Evolutionary conservation across 2,888 invertebrate genomes (phyloP).

Genomic region (Colletes collaris): DNA sequence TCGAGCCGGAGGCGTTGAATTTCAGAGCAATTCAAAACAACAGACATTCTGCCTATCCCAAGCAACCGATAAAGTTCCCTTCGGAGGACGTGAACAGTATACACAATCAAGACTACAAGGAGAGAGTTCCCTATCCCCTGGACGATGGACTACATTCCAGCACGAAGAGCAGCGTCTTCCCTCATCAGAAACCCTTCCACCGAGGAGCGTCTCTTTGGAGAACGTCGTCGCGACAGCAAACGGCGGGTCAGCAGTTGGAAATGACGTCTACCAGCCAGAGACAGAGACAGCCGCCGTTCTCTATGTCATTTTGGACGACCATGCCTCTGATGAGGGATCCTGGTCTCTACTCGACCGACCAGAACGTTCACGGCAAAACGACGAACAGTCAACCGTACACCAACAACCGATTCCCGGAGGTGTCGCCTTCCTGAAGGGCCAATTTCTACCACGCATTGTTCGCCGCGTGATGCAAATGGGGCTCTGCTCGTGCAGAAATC

Average conservation of each 20-base stretch:
- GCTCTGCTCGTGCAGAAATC: conserved; percentile 49
- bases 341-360: conserved; percentile 61
- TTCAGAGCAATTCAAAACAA: conserved; percentile 56
- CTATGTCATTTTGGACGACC: conserved; percentile 74
- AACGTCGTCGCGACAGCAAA: conserved; percentile 64
- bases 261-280: conserved; percentile 3
- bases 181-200: conserved; percentile 70
- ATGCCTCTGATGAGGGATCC: conserved; percentile 77
- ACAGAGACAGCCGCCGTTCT: conserved; percentile 68
- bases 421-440: conserved; percentile 42
- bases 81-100: conserved; percentile 79
- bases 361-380: conserved; percentile 45
- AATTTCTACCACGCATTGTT: conserved; percentile 59
- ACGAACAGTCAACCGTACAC: conserved; percentile 28
- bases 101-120: conserved; percentile 73
- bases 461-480: conserved; percentile 61
- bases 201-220: conserved; percentile 67
- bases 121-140: conserved; percentile 64
- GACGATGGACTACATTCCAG: conserved; percentile 56
- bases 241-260: conserved; percentile 35
- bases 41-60: conserved; percentile 68
- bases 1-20: conserved; percentile 29
- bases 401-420: conserved; percentile 34
- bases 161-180: conserved; percentile 70
- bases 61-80: conserved; percentile 72